Evolutionary conservation across 2,113 vertebrate genomes (phyloP), one percentile per base, ranked within the genome.

Genomic region (Periophthalmus modestus): DNA sequence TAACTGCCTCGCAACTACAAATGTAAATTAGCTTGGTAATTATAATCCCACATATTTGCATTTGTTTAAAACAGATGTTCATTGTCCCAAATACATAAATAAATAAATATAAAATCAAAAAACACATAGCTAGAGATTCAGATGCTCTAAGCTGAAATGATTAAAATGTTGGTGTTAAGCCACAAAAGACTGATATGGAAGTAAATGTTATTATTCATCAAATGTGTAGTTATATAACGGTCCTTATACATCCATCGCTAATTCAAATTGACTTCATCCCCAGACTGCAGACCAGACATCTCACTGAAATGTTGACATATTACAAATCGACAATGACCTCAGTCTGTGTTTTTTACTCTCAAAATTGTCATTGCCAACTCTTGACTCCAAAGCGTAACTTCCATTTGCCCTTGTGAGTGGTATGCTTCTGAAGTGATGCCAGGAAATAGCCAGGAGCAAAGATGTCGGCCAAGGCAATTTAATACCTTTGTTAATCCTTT

Each of bases 401-500:
- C 74, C 71, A 82, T 82, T 80, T 63, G 48, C 75, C 78, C 72
- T 58, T 61, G 66, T 68, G 48, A 2, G 59, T 7, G 28, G 28
- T 71, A 59, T n/a, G 69, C 69, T 68, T 52, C 62, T 74, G 47
- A 80, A 74, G 75, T 34, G 82, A 81, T 84, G 71, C 63, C 54
- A 46, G 34, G 14, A 54, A 75, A 73, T 69, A 74, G 72, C 70
- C 57, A 71, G 36, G 72, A 67, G 72, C 66, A 68, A 61, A 57
- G 10, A 80, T 24, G 34, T 11, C 36, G 24, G 23, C 68, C 70
- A 75, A 47, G 71, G 57, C 83, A 77, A 87, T 80, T 72, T 67
- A 71, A 80, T 65, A 71, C 71, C 58, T 83, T 50, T 34, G 71
- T 81, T 89, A 80, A 91, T 88, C 81, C 85, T 74, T 82, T 79